Percentiles rank a stretch among this genome's conserved stretches.
phyloP scores from a whole-genome alignment of 2,113 vertebrate genomes.

The Megaceryle torquata region DNA sequence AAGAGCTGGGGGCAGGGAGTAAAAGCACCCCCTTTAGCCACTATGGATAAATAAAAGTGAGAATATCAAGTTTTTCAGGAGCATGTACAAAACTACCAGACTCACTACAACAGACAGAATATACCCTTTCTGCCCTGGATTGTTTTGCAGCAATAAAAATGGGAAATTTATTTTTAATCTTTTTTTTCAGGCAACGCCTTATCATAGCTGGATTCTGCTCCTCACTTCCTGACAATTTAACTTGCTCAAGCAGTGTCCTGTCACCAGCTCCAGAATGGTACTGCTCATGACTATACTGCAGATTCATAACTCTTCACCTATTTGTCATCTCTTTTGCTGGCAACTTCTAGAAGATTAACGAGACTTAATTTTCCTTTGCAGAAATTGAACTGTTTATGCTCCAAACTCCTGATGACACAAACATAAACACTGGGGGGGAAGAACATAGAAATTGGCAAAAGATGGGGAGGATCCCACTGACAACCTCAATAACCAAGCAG shows the following conservation, averaged over 20 bases:
- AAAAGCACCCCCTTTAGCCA: neutral
- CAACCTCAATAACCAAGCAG: neutral
- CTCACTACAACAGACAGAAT: slow-evolving; percentile 8
- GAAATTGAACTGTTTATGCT: neutral
- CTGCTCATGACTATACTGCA: neutral
- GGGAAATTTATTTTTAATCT: neutral
- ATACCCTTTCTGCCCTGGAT: neutral
- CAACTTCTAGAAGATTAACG: neutral
- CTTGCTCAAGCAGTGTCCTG: neutral
- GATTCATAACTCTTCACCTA: neutral
- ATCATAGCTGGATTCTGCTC: neutral
- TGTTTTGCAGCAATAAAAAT: neutral
- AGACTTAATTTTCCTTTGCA: neutral
- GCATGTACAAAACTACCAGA: slow-evolving; percentile 11
- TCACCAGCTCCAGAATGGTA: rapidly evolving
- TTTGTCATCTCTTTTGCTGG: neutral
- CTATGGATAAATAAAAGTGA: neutral
- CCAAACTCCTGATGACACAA: neutral
- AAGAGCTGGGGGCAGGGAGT: neutral
- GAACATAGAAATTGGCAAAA: neutral
- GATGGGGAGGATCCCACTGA: neutral
- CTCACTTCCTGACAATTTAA: neutral
- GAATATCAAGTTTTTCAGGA: neutral
- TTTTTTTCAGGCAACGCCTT: neutral
- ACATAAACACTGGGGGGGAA: neutral